These are phyloP conservation scores for Stenolophus ochropezus DNA, from an alignment of 2,888 invertebrate species.

Conservation along the genomic window DNA sequence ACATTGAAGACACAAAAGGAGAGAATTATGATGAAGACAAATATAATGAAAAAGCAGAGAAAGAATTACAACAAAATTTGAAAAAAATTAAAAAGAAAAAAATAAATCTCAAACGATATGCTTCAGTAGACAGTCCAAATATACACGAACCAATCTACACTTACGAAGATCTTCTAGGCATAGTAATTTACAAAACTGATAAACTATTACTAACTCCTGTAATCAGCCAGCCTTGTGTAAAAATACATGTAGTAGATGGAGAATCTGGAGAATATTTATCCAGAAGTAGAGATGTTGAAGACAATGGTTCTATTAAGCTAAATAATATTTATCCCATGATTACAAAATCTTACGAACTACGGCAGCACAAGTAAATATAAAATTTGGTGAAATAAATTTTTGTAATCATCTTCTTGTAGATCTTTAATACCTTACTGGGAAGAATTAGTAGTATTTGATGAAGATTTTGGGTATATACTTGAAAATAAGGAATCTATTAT, in stretches of 20 bases:
- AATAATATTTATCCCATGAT: slow-evolving; percentile 77
- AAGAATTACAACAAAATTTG: neutral
- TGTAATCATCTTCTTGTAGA: slow-evolving; percentile 64
- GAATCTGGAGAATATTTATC: slow-evolving; percentile 75
- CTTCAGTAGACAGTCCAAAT: neutral
- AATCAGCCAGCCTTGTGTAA: slow-evolving; percentile 79
- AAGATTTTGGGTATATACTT: slow-evolving; percentile 72
- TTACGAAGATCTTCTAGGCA: slow-evolving; percentile 72
- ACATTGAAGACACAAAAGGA: neutral
- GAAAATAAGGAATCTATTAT: slow-evolving; percentile 69
- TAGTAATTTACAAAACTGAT: slow-evolving; percentile 77
- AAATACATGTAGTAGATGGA: slow-evolving; percentile 77
- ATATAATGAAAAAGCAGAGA: neutral
- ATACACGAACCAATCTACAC: slow-evolving; percentile 56
- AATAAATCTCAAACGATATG: slow-evolving; percentile 50
- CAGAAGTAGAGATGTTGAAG: slow-evolving; percentile 72
- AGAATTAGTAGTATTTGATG: slow-evolving; percentile 79
- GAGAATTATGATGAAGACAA: neutral
- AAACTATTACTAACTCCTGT: slow-evolving; percentile 76
- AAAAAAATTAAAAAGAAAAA: neutral
- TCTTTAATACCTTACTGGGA: slow-evolving; percentile 78
- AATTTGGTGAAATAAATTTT: neutral
- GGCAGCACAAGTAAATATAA: slow-evolving; percentile 72
- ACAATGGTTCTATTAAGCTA: slow-evolving; percentile 70
- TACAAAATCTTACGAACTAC: slow-evolving; percentile 78